Base-by-base conservation (phyloP, 2,113 vertebrate genomes). In the Myotis davidii region DNA sequence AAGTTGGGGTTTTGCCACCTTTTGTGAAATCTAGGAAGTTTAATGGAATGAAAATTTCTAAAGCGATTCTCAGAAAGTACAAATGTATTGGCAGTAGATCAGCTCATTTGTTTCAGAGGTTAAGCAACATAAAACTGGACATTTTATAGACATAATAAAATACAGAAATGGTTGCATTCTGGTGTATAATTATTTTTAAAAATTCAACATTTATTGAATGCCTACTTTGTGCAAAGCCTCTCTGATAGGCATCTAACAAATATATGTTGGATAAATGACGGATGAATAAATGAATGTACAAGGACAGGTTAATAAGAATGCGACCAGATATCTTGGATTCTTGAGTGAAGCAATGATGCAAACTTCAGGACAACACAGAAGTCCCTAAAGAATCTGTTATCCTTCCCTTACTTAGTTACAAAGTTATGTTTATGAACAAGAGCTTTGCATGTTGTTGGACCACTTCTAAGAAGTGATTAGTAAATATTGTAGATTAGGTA, bases 211-310 rank as follows among this genome's bases (percentile, higher is more conserved):
- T 96, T 76, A 56, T 67, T 64, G 70, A 73, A 77, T 81, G 45
- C 27, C 39, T 92, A 18, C 45, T 76, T 85, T 54, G 70, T 76
- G n/a, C 12, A 76, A 50, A 92, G 59, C 39, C n/a, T 94, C 27
- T 91, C 78, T 84, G 65, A 39, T 72, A 73, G 25, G 13, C 21
- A 77, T 73, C 34, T 23, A 29, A 81, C 48, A 85, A 82, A 77
- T 88, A 94, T 88, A 73, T 96, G 25, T 76, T 78, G 65, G 82
- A 73, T 90, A 81, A 78, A 93, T 37, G 48, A 67, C 86, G 69
- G 50, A 67, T 45, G 12, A 70, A 81, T n/a, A 27, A 88, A 42
- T 59, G 21, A 85, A 79, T 25, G 56, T 42, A 76, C 42, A 84
- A 88, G 18, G 17, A 72, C 25, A 84, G 13, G 48, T 86, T 94